Evolutionary conservation across 1,140 invertebrate species (phyloP).

Genomic region (Zaprionus kolodkinae): DNA sequence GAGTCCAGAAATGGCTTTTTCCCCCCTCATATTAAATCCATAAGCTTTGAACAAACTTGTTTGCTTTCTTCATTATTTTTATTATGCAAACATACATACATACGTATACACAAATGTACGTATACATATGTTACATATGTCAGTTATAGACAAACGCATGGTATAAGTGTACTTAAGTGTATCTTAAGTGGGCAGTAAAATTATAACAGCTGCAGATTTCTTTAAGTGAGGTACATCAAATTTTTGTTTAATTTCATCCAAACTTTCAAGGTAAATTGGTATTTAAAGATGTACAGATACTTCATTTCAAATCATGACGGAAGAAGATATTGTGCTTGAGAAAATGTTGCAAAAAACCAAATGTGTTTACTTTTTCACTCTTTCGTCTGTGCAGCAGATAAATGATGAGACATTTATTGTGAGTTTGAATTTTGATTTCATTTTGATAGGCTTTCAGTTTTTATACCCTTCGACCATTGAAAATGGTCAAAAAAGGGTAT

Average conservation of each 20-base stretch:
- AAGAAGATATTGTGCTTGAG: slow-evolving; percentile 23
- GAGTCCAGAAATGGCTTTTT: too few relatives aligned
- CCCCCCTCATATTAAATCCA: too few relatives aligned
- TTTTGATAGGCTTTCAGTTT: too few relatives aligned
- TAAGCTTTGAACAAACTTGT: neutral
- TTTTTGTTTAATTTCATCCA: slow-evolving; percentile 19
- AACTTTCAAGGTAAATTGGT: slow-evolving; percentile 69
- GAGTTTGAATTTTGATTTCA: slow-evolving; percentile 13
- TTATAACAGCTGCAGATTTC: slow-evolving; percentile 57
- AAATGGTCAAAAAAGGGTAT: too few relatives aligned
- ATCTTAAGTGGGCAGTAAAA: slow-evolving; percentile 68
- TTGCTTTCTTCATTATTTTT: neutral
- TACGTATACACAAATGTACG: neutral
- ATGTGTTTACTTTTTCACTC: too few relatives aligned
- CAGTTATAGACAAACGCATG: neutral
- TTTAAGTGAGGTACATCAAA: slow-evolving; percentile 30
- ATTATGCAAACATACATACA: neutral
- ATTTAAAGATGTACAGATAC: slow-evolving; percentile 44
- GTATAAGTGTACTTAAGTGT: neutral
- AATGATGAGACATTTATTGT: slow-evolving; percentile 69
- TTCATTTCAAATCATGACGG: slow-evolving; percentile 41
- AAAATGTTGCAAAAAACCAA: neutral
- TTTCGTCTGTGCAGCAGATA: slow-evolving; percentile 43
- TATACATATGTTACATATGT: slow-evolving; percentile 18
- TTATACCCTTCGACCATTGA: too few relatives aligned